Base-by-base conservation (phyloP, 1,140 invertebrate species). In the Cotesia glomerata region DNA sequence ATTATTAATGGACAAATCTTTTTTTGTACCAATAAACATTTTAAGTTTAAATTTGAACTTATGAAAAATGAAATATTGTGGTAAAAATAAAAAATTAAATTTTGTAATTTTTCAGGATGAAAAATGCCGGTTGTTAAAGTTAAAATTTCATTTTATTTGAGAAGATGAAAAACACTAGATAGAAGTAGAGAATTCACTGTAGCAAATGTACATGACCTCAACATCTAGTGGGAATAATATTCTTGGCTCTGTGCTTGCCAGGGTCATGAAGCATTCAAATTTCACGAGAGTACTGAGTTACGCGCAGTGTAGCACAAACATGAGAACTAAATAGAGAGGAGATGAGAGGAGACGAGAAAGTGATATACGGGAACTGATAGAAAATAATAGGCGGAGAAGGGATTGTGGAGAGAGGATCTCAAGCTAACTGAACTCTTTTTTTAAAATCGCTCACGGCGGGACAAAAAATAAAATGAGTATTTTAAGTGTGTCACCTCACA, bases 251-350 rank as follows among this genome's bases (percentile, higher is more conserved):
- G 52, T 18, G 5, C 16, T 26, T 61, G 36, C 58, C 67, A 70
- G 65, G 70, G 59, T 75, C 54, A 61, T 34, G 14, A 35, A 61
- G 67, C 51, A 73, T 74, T 75, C 63, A 74, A 77, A 79, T 74
- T 56, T 65, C 61, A 49, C 59, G 64, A 62, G 39, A 51, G 32
- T 13, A 45, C 39, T 45, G 36, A 58, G 51, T 18, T 54, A 74
- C n/a, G n/a, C 49, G 56, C 1, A 14, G 49, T 36, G 58, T 70
- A 70, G 69, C 36, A 59, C 35, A 62, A 62, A 70, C 54, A 62
- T 61, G 11, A 63, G 39, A 51, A 45, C 39, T 62, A 39, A 69
- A 45, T 45, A 45, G 39, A 45, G 5, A 45, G 39, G 11, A 45
- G 39, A 61, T 8, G 8, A 14, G 39, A 18, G 34, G 3, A 39